These are phyloP conservation scores for Altica lythri DNA, from an alignment of 2,888 invertebrate genomes.

Conservation along the genomic window DNA sequence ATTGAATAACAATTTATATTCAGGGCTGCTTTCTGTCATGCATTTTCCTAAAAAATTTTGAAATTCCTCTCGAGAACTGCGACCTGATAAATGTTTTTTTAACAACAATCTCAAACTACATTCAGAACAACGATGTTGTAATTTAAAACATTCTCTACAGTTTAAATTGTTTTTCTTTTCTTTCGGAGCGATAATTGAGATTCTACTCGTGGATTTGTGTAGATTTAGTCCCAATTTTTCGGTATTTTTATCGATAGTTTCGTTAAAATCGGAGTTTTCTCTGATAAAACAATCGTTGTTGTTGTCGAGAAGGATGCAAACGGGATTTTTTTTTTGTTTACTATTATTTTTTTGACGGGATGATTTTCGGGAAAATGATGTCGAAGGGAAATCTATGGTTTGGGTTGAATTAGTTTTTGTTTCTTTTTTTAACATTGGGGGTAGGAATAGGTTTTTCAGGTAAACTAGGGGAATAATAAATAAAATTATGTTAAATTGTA, in stretches of 20 bases:
- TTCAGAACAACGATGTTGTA: conserved; percentile 37
- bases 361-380: background rate
- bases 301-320: background rate
- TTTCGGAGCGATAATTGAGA: conserved; percentile 37
- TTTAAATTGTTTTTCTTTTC: conserved; percentile 17
- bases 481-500: background rate
- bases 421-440: conserved; percentile 15
- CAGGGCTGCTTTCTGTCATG: conserved; percentile 32
- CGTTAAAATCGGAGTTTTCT: conserved; percentile 28
- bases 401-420: conserved; percentile 16
- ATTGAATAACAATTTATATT: conserved; percentile 32
- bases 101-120: conserved; percentile 34
- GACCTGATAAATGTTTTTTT: conserved; percentile 31
- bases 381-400: background rate
- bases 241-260: conserved; percentile 3
- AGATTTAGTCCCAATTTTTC: conserved; percentile 40
- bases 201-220: conserved; percentile 48
- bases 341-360: background rate
- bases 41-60: conserved; percentile 36
- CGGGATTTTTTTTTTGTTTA: background rate
- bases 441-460: conserved; percentile 14
- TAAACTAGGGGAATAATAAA: conserved; percentile 19
- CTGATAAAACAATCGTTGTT: conserved; percentile 19
- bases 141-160: conserved; percentile 37
- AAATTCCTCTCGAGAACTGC: conserved; percentile 33